phyloP scores from a whole-genome alignment of 2,797 vertebrate genomes.

The Macrochelys suwanniensis region DNA sequence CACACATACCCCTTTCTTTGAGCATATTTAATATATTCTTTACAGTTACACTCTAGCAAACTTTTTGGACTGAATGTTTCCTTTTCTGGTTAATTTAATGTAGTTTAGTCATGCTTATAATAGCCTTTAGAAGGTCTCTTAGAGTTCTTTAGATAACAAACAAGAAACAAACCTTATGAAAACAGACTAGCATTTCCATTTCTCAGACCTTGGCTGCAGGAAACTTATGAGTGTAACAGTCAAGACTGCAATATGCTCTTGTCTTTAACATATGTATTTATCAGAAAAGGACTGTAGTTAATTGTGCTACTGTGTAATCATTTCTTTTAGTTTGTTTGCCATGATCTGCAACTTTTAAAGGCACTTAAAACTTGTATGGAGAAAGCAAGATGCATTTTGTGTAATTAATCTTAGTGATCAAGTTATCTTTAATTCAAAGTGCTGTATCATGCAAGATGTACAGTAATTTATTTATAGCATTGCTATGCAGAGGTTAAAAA shows the following conservation, averaged over 20 bases:
- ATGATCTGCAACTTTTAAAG: conserved; percentile 31
- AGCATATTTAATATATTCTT: conserved; percentile 37
- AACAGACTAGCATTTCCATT: conserved; percentile 70
- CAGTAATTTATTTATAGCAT: conserved; percentile 39
- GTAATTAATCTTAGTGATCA: conserved; percentile 11
- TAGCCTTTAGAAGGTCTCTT: conserved; percentile 53
- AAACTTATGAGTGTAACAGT: conserved; percentile 58
- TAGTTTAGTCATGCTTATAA: conserved; percentile 66
- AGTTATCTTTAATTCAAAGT: conserved; percentile 38
- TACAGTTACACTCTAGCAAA: conserved; percentile 41
- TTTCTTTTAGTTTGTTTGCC: conserved; percentile 54
- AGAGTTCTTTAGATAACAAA: conserved; percentile 68
- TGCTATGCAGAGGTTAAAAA: conserved; percentile 60
- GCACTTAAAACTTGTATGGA: background rate
- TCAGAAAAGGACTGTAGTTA: conserved; percentile 72
- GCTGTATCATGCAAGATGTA: background rate
- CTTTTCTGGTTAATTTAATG: conserved; percentile 68
- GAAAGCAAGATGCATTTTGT: background rate
- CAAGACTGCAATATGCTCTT: conserved; percentile 62
- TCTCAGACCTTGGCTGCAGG: conserved; percentile 69
- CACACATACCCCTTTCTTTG: conserved; percentile 31
- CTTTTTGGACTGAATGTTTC: conserved; percentile 44
- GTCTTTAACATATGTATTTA: conserved; percentile 58
- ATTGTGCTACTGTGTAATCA: conserved; percentile 53
- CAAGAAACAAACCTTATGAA: conserved; percentile 61